phyloP scores from a whole-genome alignment of 2,888 invertebrate species.

The Alloplasta piceator region DNA sequence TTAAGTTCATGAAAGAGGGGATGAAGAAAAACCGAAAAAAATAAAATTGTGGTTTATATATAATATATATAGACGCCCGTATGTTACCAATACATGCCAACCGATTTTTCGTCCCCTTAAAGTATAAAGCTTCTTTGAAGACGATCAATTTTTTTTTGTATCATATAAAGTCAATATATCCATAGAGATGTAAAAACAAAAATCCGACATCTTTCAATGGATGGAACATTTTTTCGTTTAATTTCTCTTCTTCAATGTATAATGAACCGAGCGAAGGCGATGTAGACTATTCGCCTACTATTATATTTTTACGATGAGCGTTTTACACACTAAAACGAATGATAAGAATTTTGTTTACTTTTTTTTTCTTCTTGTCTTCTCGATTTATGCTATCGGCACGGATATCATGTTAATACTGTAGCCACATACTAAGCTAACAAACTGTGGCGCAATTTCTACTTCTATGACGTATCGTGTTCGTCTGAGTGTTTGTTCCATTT shows the following conservation, averaged over 20 bases:
- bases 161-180: constrained; percentile 21
- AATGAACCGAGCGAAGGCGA: constrained; percentile 51
- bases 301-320: constrained; percentile 40
- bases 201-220: constrained; percentile 32
- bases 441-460: constrained; percentile 52
- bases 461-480: constrained; percentile 40
- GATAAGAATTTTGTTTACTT: constrained; percentile 26
- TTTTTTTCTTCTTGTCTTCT: constrained; percentile 24
- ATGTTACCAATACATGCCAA: neutral
- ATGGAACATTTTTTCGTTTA: constrained; percentile 34
- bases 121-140: constrained; percentile 16
- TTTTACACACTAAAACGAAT: constrained; percentile 46
- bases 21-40: constrained; percentile 59
- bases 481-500: no score
- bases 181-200: constrained; percentile 43
- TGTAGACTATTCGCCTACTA: constrained; percentile 42
- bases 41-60: constrained; percentile 57
- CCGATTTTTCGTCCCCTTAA: neutral
- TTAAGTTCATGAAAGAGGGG: constrained; percentile 62
- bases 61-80: constrained; percentile 14
- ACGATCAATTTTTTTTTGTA: constrained; percentile 18
- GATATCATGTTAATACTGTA: constrained; percentile 72
- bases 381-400: constrained; percentile 68
- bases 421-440: constrained; percentile 66
- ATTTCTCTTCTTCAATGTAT: neutral